phyloP scores from a whole-genome alignment of 2,888 invertebrate genomes.

The Diarsia brunnea region DNA sequence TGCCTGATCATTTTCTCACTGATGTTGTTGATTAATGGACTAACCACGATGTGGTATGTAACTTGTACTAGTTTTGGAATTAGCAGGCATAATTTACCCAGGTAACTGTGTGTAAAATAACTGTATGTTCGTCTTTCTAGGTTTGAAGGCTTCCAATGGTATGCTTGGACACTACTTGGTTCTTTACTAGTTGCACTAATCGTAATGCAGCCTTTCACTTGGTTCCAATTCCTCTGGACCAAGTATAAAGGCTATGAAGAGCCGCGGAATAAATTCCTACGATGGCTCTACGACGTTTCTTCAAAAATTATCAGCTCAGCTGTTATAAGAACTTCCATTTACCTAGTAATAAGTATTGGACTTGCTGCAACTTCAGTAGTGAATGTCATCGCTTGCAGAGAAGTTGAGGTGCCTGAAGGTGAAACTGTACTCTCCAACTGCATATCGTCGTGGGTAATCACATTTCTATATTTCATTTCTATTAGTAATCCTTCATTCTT shows the following conservation, averaged over 20 bases:
- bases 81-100: not conserved
- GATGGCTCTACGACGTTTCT: conserved; percentile 91
- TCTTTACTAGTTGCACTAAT: conserved; percentile 78
- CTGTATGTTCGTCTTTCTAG: conserved; percentile 69
- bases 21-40: conserved; percentile 81
- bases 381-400: conserved; percentile 90
- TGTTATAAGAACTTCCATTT: conserved; percentile 91
- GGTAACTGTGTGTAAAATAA: too few relatives aligned
- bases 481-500: conserved; percentile 2
- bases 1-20: conserved; percentile 82
- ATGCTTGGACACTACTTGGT: conserved; percentile 77
- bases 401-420: conserved; percentile 71
- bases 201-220: conserved; percentile 92
- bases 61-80: not conserved
- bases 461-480: conserved; percentile 53
- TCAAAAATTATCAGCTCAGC: conserved; percentile 92
- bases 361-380: conserved; percentile 92
- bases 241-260: conserved; percentile 87
- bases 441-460: conserved; percentile 88
- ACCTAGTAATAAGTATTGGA: conserved; percentile 92
- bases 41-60: conserved; percentile 85
- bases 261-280: conserved; percentile 89
- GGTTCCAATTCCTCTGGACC: conserved; percentile 94
- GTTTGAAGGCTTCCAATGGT: conserved; percentile 80
- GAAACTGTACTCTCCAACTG: conserved; percentile 84